Base-by-base conservation (phyloP, 2,797 vertebrate species). In the Lemur catta region DNA sequence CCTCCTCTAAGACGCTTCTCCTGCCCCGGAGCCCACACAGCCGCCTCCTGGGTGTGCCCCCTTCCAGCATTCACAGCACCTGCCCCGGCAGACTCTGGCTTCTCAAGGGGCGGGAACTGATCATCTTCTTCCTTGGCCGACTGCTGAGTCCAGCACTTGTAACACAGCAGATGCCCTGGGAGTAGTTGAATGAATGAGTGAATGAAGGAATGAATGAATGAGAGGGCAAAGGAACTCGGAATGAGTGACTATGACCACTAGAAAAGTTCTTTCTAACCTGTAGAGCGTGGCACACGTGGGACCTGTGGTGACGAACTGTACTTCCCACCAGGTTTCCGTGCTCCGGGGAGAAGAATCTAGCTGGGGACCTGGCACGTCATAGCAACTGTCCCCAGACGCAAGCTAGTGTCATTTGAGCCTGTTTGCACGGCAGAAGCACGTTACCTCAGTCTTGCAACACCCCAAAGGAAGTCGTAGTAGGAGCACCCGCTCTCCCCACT, bases 281-380 rank as follows among this genome's bases (percentile, higher is more conserved):
- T 6, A 4, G 33, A 7, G 52, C 38, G 0, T 3, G 10, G 55
- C 6, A 0, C 17, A 4, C 1, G 0, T 4, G 52, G 48, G 69
- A n/a, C 28, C 41, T 9, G 0, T 14, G 10, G 0, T 12, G 18
- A 1, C 3, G 6, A 10, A 9, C 13, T 3, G 63, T 1, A 6
- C 20, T 28, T 24, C 50, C 48, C 9, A 46, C 9, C 12, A 52
- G 22, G 30, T 8, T n/a, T 55, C 14, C 22, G 0, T 41, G 12
- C 11, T 35, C 30, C 33, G 1, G 33, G 38, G 3, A 3, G 30
- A 50, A 24, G 59, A n/a, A 20, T 2, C 55, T 5, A 22, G 20
- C 86, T 15, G 48, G n/a, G 61, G 38, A 28, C 28, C 38, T 4
- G 72, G 50, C 13, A 6, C 0, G 0, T 2, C 0, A 0, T 2